phyloP scores from a whole-genome alignment of 2,113 vertebrate species.

The Lepus timidus region DNA sequence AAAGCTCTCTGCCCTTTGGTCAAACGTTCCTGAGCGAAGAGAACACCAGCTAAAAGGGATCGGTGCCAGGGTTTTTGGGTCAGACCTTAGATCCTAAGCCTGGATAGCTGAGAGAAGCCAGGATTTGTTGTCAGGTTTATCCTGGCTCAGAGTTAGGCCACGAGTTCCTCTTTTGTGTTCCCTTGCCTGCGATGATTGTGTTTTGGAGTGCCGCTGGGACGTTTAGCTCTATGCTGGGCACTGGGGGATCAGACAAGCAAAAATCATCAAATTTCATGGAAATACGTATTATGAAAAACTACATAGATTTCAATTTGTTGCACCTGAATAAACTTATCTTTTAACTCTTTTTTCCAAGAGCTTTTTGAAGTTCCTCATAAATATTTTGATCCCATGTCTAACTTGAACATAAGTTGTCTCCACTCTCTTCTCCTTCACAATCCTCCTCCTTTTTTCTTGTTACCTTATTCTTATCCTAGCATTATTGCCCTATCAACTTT shows the following conservation, averaged over 20 bases:
- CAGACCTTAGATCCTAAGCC: neutral
- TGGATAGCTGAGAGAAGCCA: neutral
- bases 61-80: neutral
- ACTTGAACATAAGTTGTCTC: neutral
- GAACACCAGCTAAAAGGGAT: neutral
- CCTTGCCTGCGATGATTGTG: neutral
- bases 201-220: neutral
- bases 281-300: no score
- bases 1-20: constrained; percentile 51
- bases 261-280: no score
- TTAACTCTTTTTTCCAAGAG: no score
- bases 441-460: neutral
- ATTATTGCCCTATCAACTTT: neutral
- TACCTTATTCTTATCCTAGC: neutral
- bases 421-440: neutral
- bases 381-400: neutral
- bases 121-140: neutral
- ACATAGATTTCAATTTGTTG: no score
- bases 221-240: neutral
- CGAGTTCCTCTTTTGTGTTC: neutral
- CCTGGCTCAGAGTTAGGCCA: neutral
- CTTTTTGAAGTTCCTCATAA: no score
- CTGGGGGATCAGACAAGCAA: neutral
- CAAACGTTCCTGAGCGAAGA: constrained; percentile 47
- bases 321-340: no score